Evolutionary conservation across 2,888 invertebrate species (phyloP).

Genomic region (Halocaridina rubra): DNA sequence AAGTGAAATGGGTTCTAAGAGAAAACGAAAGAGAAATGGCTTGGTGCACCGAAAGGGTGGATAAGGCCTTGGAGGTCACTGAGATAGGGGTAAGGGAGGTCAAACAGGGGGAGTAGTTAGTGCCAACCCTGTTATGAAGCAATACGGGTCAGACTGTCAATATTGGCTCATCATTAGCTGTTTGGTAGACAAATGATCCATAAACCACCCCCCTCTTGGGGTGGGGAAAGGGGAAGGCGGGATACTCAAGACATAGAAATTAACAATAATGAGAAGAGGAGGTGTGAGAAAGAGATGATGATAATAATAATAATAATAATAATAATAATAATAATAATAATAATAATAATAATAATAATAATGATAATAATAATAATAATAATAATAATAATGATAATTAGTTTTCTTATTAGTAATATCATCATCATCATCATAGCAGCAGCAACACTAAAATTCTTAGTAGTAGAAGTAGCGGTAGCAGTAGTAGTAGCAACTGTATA

Average conservation of each 20-base stretch:
- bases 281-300: no score
- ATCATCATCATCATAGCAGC: background rate
- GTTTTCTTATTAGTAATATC: background rate
- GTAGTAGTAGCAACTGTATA: background rate
- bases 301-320: background rate
- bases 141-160: background rate
- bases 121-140: background rate
- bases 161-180: background rate
- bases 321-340: background rate
- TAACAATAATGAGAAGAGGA: no score
- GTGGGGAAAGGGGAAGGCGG: no score
- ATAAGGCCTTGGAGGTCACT: no score
- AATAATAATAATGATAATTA: background rate
- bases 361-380: background rate
- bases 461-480: background rate
- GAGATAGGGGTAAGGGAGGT: no score
- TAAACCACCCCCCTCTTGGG: no score
- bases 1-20: no score
- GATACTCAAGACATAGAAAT: no score
- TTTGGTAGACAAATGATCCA: background rate
- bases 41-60: no score
- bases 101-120: no score
- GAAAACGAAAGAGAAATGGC: no score
- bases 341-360: background rate
- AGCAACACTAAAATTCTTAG: background rate